Evolutionary conservation across 2,888 invertebrate genomes (phyloP).

Genomic region (Orthosia cruda): DNA sequence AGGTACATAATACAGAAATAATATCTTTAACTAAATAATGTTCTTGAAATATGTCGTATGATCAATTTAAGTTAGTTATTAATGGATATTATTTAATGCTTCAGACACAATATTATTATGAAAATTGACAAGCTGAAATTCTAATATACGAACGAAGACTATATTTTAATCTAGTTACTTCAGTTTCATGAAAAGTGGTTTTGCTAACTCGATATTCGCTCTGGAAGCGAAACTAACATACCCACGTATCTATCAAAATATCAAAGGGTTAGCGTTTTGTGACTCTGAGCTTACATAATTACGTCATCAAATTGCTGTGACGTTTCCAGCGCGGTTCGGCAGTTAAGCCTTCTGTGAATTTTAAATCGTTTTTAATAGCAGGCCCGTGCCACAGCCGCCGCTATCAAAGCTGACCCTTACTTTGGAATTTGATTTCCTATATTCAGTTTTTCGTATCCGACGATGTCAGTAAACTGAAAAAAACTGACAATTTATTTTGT

Average conservation of each 20-base stretch:
- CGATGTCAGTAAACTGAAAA: conserved; percentile 62
- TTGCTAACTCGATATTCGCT: conserved; percentile 11
- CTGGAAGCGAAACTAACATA: conserved; percentile 15
- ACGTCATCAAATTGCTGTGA: conserved; percentile 86
- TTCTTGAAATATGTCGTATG: not conserved
- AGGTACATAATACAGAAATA: not conserved
- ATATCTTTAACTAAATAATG: not conserved
- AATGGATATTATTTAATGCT: not conserved
- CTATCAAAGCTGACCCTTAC: conserved; percentile 81
- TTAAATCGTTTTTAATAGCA: conserved; percentile 90
- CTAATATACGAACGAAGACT: not conserved
- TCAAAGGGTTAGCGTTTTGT: conserved; percentile 84
- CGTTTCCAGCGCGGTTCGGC: conserved; percentile 80
- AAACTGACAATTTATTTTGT: conserved; percentile 72
- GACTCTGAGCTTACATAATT: conserved; percentile 85
- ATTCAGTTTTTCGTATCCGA: conserved; percentile 57
- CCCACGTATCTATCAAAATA: conserved; percentile 56
- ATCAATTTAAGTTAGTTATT: not conserved
- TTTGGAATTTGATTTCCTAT: conserved; percentile 82
- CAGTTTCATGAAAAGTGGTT: conserved; percentile 22
- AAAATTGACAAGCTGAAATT: conserved; percentile 1
- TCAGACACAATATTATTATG: not conserved
- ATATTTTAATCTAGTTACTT: conserved; percentile 14
- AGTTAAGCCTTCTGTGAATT: conserved; percentile 90
- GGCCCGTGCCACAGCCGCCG: conserved; percentile 72